Conservation (phyloP, 2,113 vertebrate genomes). For the Zosterops pallidus region DNA sequence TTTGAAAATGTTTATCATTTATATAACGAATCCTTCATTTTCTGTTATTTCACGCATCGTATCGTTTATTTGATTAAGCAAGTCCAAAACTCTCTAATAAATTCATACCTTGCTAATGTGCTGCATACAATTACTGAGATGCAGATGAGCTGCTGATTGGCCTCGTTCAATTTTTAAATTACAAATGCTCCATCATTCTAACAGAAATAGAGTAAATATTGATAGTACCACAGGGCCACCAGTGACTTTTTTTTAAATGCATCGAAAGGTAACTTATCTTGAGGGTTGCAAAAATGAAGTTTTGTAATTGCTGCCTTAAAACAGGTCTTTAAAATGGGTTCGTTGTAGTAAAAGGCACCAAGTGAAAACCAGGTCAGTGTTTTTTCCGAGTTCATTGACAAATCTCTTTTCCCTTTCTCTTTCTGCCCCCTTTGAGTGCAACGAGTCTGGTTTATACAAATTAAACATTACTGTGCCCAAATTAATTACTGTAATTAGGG, state of each 20-base stretch:
- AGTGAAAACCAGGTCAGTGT: not conserved
- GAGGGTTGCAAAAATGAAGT: not conserved
- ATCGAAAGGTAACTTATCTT: not conserved
- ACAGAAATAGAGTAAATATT: conserved; percentile 43
- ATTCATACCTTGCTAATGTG: not conserved
- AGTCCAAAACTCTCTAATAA: conserved; percentile 7
- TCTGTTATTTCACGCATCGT: not conserved
- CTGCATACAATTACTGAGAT: not conserved
- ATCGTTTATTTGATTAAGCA: conserved; percentile 5
- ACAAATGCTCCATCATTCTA: conserved; percentile 18
- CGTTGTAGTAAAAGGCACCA: not conserved
- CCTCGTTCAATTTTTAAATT: conserved; percentile 5
- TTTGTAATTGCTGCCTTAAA: not conserved
- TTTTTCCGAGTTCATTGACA: not conserved
- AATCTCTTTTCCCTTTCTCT: not conserved
- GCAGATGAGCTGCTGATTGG: conserved; percentile 34
- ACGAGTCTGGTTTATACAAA: not conserved
- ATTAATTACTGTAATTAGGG: not conserved
- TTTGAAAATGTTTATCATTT: not conserved
- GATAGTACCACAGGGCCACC: not conserved
- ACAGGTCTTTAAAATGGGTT: not conserved
- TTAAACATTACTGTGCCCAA: not conserved
- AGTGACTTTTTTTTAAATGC: not conserved
- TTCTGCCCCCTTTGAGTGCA: not conserved
- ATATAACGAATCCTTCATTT: not conserved